These are phyloP conservation scores for Saguinus midas DNA, from an alignment of 2,113 vertebrate species.

Conservation along the genomic window DNA sequence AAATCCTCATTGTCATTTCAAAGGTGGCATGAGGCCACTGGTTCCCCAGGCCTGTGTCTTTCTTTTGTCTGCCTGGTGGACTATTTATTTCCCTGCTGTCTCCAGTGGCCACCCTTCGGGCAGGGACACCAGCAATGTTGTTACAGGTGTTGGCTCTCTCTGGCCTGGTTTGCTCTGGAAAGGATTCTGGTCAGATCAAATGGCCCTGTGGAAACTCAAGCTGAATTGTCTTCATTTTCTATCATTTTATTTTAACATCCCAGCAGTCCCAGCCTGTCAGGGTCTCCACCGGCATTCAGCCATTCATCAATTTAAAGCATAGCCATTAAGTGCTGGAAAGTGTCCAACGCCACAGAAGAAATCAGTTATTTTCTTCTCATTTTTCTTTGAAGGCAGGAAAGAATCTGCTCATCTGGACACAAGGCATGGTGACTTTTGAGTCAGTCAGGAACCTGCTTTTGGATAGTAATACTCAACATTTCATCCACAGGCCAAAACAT, in stretches of 20 bases:
- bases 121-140: slow-evolving; percentile 66
- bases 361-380: background rate
- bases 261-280: slow-evolving; percentile 29
- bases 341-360: slow-evolving; percentile 40
- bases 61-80: background rate
- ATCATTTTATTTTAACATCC: slow-evolving; percentile 69
- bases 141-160: slow-evolving; percentile 71
- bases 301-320: slow-evolving; percentile 59
- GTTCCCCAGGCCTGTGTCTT: background rate
- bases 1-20: background rate
- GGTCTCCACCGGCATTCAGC: background rate
- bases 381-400: slow-evolving; percentile 47
- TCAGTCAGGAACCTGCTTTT: background rate
- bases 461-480: background rate
- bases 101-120: background rate
- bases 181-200: slow-evolving; percentile 29
- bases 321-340: slow-evolving; percentile 21
- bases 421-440: background rate
- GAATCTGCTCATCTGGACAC: slow-evolving; percentile 1
- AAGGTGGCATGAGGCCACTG: background rate
- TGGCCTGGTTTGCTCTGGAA: slow-evolving; percentile 6
- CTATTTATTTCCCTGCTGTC: slow-evolving; percentile 64
- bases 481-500: background rate
- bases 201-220: slow-evolving; percentile 69
- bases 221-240: slow-evolving; percentile 68